Percentiles rank a stretch among this genome's conserved stretches.
phyloP scores from a whole-genome alignment of 2,797 vertebrate genomes.

The Pampus argenteus region DNA sequence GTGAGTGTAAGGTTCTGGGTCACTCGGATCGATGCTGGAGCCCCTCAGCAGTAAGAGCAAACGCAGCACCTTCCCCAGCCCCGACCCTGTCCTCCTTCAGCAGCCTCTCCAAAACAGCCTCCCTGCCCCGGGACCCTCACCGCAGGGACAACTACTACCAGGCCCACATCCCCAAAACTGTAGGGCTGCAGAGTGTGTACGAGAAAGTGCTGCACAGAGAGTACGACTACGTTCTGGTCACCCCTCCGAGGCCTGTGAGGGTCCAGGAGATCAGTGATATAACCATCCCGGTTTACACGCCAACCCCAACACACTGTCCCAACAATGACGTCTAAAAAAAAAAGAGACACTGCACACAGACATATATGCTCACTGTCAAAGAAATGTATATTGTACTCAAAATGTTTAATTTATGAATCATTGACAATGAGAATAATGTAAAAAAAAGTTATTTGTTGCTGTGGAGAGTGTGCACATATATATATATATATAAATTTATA shows the following conservation, averaged over 20 bases:
- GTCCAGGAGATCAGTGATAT: conserved; percentile 93
- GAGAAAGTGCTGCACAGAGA: conserved; percentile 95
- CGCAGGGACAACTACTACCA: conserved; percentile 94
- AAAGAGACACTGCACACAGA: conserved; percentile 9
- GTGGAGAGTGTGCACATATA: conserved; percentile 54
- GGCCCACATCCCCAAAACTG: conserved; percentile 94
- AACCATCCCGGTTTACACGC: conserved; percentile 88
- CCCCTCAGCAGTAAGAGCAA: conserved; percentile 89
- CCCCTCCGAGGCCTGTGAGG: conserved; percentile 86
- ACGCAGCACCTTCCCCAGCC: conserved; percentile 78
- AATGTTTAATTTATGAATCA: conserved; percentile 69
- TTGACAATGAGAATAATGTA: conserved; percentile 62
- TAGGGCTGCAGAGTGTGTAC: conserved; percentile 95
- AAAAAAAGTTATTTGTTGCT: conserved; percentile 47
- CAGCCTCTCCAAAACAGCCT: conserved; percentile 89
- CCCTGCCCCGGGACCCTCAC: conserved; percentile 91
- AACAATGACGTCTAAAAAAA: conserved; percentile 71
- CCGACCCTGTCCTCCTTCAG: conserved; percentile 88
- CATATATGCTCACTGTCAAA: conserved; percentile 42
- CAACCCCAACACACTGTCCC: conserved; percentile 86
- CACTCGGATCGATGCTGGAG: conserved; percentile 99
- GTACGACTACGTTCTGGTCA: conserved; percentile 92
- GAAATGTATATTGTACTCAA: conserved; percentile 61
- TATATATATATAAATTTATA: conserved; percentile 61
- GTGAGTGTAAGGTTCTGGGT: conserved; percentile 97